phyloP scores from a whole-genome alignment of 2,888 invertebrate species.

The Nemoura dubitans region DNA sequence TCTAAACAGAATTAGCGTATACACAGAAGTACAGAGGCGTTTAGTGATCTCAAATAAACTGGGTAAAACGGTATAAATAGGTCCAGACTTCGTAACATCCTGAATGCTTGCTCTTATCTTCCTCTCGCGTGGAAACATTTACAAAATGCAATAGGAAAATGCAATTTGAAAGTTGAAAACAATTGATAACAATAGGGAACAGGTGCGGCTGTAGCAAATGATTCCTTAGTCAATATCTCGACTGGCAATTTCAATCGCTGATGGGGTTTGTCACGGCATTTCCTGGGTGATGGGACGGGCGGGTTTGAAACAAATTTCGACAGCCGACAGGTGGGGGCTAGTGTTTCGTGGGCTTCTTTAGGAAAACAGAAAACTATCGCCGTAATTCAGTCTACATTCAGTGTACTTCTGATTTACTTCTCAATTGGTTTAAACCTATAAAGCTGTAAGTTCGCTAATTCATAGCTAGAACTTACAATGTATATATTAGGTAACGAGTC shows the following conservation, averaged over 20 bases:
- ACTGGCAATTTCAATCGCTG: no score
- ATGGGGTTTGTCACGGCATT: no score
- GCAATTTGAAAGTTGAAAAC: neutral
- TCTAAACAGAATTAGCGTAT: neutral
- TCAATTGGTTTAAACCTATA: no score
- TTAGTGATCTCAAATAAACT: neutral
- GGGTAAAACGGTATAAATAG: neutral
- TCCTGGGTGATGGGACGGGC: no score
- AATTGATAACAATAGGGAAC: neutral
- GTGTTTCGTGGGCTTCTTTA: no score
- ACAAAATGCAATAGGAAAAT: neutral
- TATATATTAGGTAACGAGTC: neutral
- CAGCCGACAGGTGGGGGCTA: no score
- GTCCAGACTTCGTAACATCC: no score
- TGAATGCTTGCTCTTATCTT: neutral
- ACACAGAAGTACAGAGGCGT: neutral
- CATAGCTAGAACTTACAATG: no score
- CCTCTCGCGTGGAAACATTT: neutral
- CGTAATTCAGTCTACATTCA: no score
- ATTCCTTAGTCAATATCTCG: neutral
- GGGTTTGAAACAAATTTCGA: neutral
- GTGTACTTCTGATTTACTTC: no score
- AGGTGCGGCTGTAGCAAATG: neutral
- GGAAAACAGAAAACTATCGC: no score
- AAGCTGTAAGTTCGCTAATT: no score